Percentiles rank a stretch among this genome's conserved stretches.
Conservation (phyloP, 2,888 invertebrate species). For the Orchestes rusci region DNA sequence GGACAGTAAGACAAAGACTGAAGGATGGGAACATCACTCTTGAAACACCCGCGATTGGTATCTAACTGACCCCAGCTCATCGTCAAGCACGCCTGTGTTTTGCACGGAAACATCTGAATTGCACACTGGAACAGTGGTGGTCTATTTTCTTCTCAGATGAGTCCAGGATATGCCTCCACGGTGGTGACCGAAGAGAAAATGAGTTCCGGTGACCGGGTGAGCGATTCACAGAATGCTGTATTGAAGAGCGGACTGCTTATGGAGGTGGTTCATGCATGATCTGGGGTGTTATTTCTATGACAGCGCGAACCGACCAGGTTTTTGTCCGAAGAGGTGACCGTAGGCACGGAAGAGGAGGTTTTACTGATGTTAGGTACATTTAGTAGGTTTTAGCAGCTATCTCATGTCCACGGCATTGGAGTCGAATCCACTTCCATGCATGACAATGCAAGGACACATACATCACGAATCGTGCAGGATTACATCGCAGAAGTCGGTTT, state of each 20-base stretch:
- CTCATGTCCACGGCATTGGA: slow-evolving; percentile 16
- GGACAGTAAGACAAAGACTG: slow-evolving; percentile 28
- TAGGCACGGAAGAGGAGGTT: slow-evolving; percentile 2
- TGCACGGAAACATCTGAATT: slow-evolving; percentile 27
- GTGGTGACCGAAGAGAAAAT: slow-evolving; percentile 25
- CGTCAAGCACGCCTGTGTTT: slow-evolving; percentile 27
- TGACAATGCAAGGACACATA: slow-evolving; percentile 18
- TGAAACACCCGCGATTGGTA: slow-evolving; percentile 23
- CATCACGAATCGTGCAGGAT: slow-evolving; percentile 21
- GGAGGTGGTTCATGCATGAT: background rate
- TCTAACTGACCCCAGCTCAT: slow-evolving; percentile 26
- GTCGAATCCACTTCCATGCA: slow-evolving; percentile 15
- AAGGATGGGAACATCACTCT: slow-evolving; percentile 24
- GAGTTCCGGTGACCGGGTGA: slow-evolving; percentile 13
- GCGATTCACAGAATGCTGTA: slow-evolving; percentile 12
- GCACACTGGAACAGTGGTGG: slow-evolving; percentile 22
- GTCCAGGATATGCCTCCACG: slow-evolving; percentile 26
- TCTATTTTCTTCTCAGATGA: slow-evolving; percentile 28
- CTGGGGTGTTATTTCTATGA: background rate
- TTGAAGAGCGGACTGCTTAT: background rate
- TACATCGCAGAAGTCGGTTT: slow-evolving; percentile 13
- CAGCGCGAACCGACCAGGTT: slow-evolving; percentile 6
- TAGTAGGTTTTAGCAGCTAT: slow-evolving; percentile 19
- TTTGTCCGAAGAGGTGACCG: slow-evolving; percentile 12
- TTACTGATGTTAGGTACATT: slow-evolving; percentile 14